Evolutionary conservation across 2,113 vertebrate genomes (phyloP).

Genomic region (Xerus inauris): DNA sequence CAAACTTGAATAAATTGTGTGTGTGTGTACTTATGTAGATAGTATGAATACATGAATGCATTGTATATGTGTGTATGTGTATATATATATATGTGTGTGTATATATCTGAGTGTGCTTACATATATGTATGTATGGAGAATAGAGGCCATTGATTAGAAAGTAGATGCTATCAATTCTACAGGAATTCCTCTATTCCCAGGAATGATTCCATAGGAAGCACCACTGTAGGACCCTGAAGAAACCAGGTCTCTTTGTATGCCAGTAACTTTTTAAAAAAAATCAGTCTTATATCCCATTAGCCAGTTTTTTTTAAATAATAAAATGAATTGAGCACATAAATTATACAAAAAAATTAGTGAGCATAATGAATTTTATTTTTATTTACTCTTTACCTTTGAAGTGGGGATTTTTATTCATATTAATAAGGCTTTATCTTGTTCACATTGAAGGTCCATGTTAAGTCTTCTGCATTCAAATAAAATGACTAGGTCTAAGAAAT

Average conservation of each 20-base stretch:
- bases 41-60: neutral
- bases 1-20: neutral
- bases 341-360: neutral
- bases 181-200: neutral
- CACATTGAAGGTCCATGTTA: neutral
- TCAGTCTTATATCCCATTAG: neutral
- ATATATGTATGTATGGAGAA: neutral
- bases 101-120: neutral
- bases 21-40: too few species aligned
- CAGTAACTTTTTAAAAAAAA: neutral
- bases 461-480: neutral
- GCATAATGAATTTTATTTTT: neutral
- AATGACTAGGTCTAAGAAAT: neutral
- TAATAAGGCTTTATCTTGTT: neutral
- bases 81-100: neutral
- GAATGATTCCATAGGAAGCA: neutral
- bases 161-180: neutral
- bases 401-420: neutral
- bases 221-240: neutral
- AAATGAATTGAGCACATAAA: neutral
- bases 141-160: neutral
- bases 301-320: neutral
- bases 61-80: neutral
- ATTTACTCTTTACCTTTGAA: conserved; percentile 1
- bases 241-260: neutral